phyloP scores from a whole-genome alignment of 2,797 vertebrate species.

The Pogonophryne albipinna region DNA sequence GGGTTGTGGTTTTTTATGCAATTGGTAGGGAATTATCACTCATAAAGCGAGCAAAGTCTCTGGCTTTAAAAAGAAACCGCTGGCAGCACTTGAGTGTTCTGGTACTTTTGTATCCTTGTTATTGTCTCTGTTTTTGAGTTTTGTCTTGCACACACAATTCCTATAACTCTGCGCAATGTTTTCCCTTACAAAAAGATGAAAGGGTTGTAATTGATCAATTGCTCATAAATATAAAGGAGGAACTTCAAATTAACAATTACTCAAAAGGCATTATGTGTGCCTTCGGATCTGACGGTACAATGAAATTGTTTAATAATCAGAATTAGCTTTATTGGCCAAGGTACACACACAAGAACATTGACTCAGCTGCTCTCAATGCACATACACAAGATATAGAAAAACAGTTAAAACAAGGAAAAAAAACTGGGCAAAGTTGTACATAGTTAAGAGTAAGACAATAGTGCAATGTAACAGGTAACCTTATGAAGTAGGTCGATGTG shows the following conservation, averaged over 20 bases:
- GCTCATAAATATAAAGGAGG: neutral
- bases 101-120: conserved; percentile 26
- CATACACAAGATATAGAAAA: neutral
- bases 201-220: conserved; percentile 7
- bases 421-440: too few relatives aligned
- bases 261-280: neutral
- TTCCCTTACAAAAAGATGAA: neutral
- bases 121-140: conserved; percentile 12
- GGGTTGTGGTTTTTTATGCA: conserved; percentile 22
- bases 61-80: conserved; percentile 10
- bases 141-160: neutral
- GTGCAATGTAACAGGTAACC: too few relatives aligned
- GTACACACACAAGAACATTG: neutral
- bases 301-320: neutral
- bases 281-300: neutral
- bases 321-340: neutral
- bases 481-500: too few relatives aligned
- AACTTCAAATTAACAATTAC: neutral
- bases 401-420: neutral
- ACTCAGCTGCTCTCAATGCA: neutral
- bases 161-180: conserved; percentile 2
- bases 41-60: neutral
- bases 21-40: neutral
- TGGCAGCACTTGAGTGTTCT: neutral
- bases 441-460: too few relatives aligned